These are phyloP conservation scores for Oxyura jamaicensis DNA, from an alignment of 2,113 vertebrate species.

Conservation along the genomic window DNA sequence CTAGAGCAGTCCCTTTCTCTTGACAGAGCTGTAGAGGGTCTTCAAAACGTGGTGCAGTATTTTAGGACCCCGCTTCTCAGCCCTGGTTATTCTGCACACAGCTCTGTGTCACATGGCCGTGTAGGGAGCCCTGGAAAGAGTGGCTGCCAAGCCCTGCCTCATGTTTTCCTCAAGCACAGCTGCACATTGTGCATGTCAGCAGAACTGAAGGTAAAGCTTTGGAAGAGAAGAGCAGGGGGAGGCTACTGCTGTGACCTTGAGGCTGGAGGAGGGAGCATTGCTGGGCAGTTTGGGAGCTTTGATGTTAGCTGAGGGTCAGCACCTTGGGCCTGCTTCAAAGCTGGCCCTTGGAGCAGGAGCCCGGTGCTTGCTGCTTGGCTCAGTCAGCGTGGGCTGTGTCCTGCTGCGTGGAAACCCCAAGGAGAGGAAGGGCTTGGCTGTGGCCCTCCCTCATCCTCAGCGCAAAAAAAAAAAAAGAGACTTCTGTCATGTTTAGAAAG, in stretches of 20 bases:
- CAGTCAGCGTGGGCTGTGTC: neutral
- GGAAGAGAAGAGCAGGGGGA: neutral
- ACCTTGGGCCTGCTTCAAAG: neutral
- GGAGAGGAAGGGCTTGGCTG: neutral
- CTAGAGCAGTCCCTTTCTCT: neutral
- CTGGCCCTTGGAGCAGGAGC: neutral
- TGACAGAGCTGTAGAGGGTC: accelerated
- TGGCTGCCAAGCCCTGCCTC: neutral
- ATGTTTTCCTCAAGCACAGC: neutral
- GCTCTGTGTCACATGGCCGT: neutral
- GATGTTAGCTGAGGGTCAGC: neutral
- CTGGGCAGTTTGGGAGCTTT: neutral
- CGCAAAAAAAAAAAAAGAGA: neutral
- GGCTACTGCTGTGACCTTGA: accelerated
- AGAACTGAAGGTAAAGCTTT: neutral
- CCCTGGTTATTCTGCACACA: accelerated
- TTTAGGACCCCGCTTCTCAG: neutral
- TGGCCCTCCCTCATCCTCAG: neutral
- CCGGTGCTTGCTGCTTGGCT: neutral
- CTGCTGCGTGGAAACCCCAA: neutral
- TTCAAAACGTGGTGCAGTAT: neutral
- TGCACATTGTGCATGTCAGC: accelerated
- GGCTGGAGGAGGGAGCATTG: neutral
- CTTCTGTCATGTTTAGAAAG: neutral
- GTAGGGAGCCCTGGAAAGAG: neutral